Conservation (phyloP, 2,113 vertebrate species). For the Numenius arquata region DNA sequence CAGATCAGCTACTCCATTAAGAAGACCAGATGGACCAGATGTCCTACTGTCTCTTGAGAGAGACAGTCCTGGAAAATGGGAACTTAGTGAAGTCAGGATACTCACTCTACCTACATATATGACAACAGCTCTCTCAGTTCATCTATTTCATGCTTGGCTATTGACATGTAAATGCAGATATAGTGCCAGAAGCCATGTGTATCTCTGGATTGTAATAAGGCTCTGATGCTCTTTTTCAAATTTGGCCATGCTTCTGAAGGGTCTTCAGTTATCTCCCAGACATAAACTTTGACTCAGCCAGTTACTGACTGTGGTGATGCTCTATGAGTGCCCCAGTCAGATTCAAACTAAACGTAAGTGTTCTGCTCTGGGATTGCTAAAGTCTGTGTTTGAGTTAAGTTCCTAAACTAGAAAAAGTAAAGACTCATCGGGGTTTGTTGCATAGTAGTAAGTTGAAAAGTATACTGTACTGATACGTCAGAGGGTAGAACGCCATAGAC, state of each 20-base stretch:
- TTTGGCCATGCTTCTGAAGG: background rate
- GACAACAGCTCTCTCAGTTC: background rate
- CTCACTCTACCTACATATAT: background rate
- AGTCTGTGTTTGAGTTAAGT: background rate
- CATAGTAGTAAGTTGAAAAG: background rate
- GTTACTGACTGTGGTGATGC: background rate
- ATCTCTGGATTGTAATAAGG: background rate
- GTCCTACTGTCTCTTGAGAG: background rate
- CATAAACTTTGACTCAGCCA: background rate
- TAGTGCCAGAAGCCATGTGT: background rate
- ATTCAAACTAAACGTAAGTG: background rate
- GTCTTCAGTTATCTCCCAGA: background rate
- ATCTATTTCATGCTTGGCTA: background rate
- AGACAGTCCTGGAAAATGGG: background rate
- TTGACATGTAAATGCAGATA: background rate
- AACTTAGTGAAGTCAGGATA: background rate
- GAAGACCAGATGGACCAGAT: slow-evolving; percentile 10
- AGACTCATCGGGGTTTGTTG: background rate
- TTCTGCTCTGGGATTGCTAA: background rate
- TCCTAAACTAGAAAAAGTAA: background rate
- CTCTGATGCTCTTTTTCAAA: background rate
- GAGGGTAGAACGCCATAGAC: background rate
- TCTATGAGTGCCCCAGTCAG: background rate
- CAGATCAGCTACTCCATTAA: slow-evolving; percentile 26
- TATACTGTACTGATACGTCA: background rate